Conservation (phyloP, 2,888 invertebrate species). For the Empis livida region DNA sequence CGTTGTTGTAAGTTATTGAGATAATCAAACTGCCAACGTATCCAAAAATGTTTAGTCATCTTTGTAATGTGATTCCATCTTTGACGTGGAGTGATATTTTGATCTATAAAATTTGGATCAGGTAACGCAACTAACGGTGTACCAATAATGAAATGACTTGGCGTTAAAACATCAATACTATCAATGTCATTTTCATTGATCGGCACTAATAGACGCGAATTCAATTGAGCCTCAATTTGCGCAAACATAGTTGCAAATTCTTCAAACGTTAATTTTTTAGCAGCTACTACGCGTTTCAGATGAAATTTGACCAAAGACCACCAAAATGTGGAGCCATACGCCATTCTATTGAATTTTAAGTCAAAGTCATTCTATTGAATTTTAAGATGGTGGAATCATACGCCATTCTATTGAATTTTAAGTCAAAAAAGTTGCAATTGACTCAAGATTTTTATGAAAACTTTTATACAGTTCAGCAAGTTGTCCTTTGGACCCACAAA, state of each 20-base stretch:
- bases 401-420: too few relatives aligned
- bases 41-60: slow-evolving; percentile 1
- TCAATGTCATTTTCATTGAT: slow-evolving; percentile 9
- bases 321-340: too few relatives aligned
- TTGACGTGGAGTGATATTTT: background rate
- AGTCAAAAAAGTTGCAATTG: too few relatives aligned
- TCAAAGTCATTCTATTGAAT: too few relatives aligned
- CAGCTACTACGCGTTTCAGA: slow-evolving; percentile 14
- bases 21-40: background rate
- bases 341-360: too few relatives aligned
- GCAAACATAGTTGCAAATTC: slow-evolving; percentile 16
- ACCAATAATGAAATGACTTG: slow-evolving; percentile 6
- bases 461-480: too few relatives aligned
- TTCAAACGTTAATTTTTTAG: slow-evolving; percentile 14
- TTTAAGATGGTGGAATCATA: too few relatives aligned
- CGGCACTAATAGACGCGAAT: slow-evolving; percentile 16
- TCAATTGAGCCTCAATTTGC: slow-evolving; percentile 17
- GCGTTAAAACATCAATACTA: slow-evolving; percentile 3
- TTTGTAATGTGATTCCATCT: background rate
- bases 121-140: slow-evolving; percentile 7
- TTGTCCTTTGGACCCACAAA: too few relatives aligned
- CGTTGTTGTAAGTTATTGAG: background rate
- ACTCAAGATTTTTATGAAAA: too few relatives aligned
- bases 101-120: background rate
- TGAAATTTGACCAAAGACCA: slow-evolving; percentile 21